Evolutionary conservation across 2,797 vertebrate genomes (phyloP).

Genomic region (Danio albolineatus): DNA sequence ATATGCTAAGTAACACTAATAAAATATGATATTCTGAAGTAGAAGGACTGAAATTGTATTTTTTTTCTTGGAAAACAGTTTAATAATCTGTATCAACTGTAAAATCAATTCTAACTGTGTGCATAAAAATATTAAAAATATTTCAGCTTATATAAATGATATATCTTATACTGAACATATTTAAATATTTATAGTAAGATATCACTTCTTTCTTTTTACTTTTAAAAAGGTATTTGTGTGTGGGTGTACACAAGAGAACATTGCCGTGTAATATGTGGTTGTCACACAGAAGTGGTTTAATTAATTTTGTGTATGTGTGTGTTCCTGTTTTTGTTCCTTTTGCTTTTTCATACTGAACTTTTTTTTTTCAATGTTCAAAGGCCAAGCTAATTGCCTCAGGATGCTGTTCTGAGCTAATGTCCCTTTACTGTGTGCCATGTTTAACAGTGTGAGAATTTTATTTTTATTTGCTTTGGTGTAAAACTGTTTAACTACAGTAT

Average conservation of each 20-base stretch:
- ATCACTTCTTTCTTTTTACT: neutral
- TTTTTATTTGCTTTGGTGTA: neutral
- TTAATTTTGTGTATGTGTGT: neutral
- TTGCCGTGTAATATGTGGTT: neutral
- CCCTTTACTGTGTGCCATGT: neutral
- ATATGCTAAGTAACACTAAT: too few species aligned
- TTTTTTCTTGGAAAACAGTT: too few species aligned
- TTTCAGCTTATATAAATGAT: too few species aligned
- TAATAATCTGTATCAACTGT: too few species aligned
- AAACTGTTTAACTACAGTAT: too few species aligned
- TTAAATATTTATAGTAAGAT: too few species aligned
- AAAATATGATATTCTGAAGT: too few species aligned
- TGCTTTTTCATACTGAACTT: neutral
- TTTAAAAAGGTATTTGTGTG: neutral
- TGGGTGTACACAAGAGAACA: neutral
- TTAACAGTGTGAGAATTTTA: neutral
- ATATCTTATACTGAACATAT: too few species aligned
- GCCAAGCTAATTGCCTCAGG: constrained; percentile 11
- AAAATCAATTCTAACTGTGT: too few species aligned
- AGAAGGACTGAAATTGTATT: too few species aligned
- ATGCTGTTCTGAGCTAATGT: neutral
- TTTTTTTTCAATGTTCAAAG: constrained; percentile 8
- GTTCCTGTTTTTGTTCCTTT: neutral
- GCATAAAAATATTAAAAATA: too few species aligned
- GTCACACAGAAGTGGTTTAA: constrained; percentile 8